Evolutionary conservation across 1,140 invertebrate genomes (phyloP), one percentile per base, ranked within the genome.

Genomic region (Leucophenga varia): DNA sequence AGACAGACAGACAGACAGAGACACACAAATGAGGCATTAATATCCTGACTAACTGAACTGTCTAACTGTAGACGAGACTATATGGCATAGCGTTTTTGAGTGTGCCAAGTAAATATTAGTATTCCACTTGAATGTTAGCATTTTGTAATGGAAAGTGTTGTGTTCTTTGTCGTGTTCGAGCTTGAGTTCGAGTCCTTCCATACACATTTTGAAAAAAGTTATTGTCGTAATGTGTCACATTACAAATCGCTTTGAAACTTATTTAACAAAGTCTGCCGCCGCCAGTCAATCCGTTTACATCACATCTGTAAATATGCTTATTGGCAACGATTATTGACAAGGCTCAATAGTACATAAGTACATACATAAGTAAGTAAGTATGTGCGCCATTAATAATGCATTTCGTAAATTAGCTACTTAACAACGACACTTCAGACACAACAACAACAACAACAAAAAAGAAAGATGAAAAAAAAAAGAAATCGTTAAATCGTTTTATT

Each of bases 11-110:
- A n/a, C n/a, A n/a, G n/a, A n/a, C n/a, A n/a, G n/a, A n/a, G n/a
- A n/a, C n/a, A 20, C 39, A 55, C 59, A 68, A 68, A 68, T 68
- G 64, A 68, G 64, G 64, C 64, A 68, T 68, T 68, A 68, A 68
- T 68, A 68, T 68, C 57, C 56, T 40, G 54, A 41, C 31, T 41
- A 22, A 20, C 20, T 40, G 30, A 42, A 25, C 40, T 42, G 40
- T 9, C 20, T 9, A 8, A n/a, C n/a, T n/a, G n/a, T n/a, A n/a
- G n/a, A n/a, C n/a, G n/a, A n/a, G n/a, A n/a, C n/a, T n/a, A n/a
- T n/a, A n/a, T 37, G 60, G 60, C 53, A 59, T 63, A 60, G 50
- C 55, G 59, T 63, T 63, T 46, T 63, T 53, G 60, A 64, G 60
- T 57, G 59, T 64, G 60, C 53, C 52, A 61, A 54, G 54, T 58